Evolutionary conservation across 2,888 invertebrate species (phyloP).

Genomic region (Volucella inflata): DNA sequence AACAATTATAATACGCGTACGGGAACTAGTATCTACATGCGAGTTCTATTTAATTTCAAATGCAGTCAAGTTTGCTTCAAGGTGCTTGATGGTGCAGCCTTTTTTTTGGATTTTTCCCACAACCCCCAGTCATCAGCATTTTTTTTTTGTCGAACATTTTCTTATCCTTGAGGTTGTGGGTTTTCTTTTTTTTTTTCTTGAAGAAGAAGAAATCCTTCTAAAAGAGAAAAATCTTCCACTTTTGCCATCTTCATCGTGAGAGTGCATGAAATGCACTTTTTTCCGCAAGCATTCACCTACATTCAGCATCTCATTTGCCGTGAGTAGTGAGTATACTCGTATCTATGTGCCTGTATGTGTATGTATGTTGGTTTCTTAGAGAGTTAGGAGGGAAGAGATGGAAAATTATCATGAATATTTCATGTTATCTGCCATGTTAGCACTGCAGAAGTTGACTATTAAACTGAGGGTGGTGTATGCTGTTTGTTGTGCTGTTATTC

Average conservation of each 20-base stretch:
- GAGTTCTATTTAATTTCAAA: conserved; percentile 66
- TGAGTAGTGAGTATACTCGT: not conserved
- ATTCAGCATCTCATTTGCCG: conserved; percentile 49
- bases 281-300: conserved; percentile 59
- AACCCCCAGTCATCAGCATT: not conserved
- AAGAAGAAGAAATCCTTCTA: conserved; percentile 1
- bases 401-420: conserved; percentile 59
- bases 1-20: no score
- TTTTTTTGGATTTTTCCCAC: not conserved
- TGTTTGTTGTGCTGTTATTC: conserved; percentile 48
- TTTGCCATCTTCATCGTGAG: conserved; percentile 25
- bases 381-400: not conserved
- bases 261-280: conserved; percentile 59
- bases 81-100: not conserved
- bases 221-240: conserved; percentile 41
- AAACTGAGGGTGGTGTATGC: conserved; percentile 11
- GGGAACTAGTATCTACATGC: not conserved
- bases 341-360: conserved; percentile 10
- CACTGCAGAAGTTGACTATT: conserved; percentile 34
- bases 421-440: conserved; percentile 59
- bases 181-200: conserved; percentile 1
- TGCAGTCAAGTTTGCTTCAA: conserved; percentile 53
- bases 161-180: conserved; percentile 36
- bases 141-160: conserved; percentile 10
- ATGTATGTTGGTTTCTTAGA: not conserved